phyloP scores from a whole-genome alignment of 2,797 vertebrate genomes.

The Tarsius wallacei region DNA sequence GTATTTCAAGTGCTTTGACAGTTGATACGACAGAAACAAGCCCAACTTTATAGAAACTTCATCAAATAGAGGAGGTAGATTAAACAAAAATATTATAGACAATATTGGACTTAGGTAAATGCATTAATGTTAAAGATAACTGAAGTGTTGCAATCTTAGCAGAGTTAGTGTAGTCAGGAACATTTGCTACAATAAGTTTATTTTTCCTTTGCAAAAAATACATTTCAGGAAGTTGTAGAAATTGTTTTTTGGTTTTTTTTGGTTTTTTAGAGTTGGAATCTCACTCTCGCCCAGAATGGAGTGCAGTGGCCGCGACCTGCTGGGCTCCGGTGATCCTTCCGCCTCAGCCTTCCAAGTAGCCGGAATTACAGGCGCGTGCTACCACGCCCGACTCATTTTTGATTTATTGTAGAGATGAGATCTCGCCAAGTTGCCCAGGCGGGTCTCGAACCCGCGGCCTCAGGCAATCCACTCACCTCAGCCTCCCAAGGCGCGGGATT shows the following conservation, averaged over 20 bases:
- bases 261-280: too few relatives aligned
- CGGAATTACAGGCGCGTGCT: too few relatives aligned
- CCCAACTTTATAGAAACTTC: not conserved
- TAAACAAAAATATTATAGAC: not conserved
- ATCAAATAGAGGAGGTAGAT: not conserved
- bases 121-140: rapidly evolving
- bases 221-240: not conserved
- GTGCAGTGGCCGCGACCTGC: too few relatives aligned
- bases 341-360: too few relatives aligned
- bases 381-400: too few relatives aligned
- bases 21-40: not conserved
- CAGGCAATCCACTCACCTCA: too few relatives aligned
- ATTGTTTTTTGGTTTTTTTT: not conserved
- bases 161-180: not conserved
- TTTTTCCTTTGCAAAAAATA: not conserved
- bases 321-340: too few relatives aligned
- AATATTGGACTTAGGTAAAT: not conserved
- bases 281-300: too few relatives aligned
- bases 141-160: not conserved
- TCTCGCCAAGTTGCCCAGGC: too few relatives aligned
- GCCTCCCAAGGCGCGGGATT: too few relatives aligned
- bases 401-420: too few relatives aligned
- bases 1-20: not conserved
- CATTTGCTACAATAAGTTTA: not conserved
- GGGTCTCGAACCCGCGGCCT: too few relatives aligned